Base-by-base conservation (phyloP, 92 coral and sea anemone genomes). In the Heteractis magnifica region DNA sequence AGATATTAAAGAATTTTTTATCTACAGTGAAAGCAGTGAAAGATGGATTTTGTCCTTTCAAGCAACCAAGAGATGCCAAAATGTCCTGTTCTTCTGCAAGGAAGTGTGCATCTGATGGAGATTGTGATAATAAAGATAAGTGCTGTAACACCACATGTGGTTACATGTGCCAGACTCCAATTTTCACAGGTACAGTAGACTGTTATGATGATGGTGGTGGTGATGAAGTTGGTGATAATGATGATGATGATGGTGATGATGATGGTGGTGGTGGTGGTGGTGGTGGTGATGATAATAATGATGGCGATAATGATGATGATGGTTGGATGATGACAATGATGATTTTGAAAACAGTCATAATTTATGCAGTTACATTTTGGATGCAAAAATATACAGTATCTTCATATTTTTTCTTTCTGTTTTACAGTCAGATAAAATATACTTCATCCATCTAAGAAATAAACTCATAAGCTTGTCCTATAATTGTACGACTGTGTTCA, bases 41-140 rank as follows among this genome's bases (percentile, higher is more conserved):
- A 79, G 89, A 86, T 12, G 95, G 95, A 26, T 89, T 87, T 71
- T 92, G 95, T 26, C 95, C 95, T 48, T 62, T 84, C 75, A 84
- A 89, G 76, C 86, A 89, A 70, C 86, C 92, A 19, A 78, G 91
- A 65, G 73, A 60, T 50, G 84, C 65, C 81, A 68, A 62, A 62
- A n/a, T 51, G 44, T 68, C 65, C 15, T 92, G 92, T 65, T 21
- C 23, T 10, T 21, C 52, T 12, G 88, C 87, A 65, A 80, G 19
- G 48, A 80, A 60, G 0, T 92, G 95, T 53, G 68, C 85, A 4
- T 53, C 86, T 3, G 95, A 92, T 23, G 70, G 52, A 18, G 80
- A 79, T 53, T 92, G 95, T 71, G 7, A 44, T n/a, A 87, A 81
- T 18, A 82, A 56, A 52, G 81, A 77, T 19, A 92, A 87, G 76